Evolutionary conservation across 35 echinoderm and acorn worm genomes (phyloP).

Genomic region (Heliocidaris tuberculata): DNA sequence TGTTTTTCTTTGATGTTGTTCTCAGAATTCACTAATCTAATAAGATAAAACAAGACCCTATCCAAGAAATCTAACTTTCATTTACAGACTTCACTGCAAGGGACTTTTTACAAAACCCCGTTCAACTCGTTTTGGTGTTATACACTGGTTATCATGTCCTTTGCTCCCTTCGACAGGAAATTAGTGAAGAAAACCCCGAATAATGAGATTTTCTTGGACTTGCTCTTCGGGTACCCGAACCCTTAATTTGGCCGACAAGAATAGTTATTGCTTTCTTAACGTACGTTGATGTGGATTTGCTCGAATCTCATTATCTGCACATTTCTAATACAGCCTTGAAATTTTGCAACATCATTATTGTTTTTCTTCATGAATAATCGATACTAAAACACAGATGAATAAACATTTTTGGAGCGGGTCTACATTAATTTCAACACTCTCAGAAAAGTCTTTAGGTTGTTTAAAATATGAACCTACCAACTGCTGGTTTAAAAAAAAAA

Average conservation of each 20-base stretch:
- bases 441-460: no score
- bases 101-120: neutral
- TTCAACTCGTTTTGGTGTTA: neutral
- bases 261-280: neutral
- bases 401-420: no score
- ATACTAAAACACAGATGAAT: no score
- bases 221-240: neutral
- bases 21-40: neutral
- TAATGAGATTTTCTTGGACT: neutral
- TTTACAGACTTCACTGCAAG: neutral
- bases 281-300: no score
- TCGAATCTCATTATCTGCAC: no score
- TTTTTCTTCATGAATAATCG: no score
- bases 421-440: no score
- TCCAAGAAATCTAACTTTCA: neutral
- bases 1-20: no score
- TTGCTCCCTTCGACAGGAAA: neutral
- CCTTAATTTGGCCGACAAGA: neutral
- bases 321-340: no score
- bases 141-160: neutral
- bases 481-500: no score
- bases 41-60: neutral
- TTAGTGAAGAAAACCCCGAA: neutral
- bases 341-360: no score
- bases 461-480: no score